These are phyloP conservation scores for Lithobius niger DNA, from an alignment of 1,140 invertebrate species.

Conservation along the genomic window DNA sequence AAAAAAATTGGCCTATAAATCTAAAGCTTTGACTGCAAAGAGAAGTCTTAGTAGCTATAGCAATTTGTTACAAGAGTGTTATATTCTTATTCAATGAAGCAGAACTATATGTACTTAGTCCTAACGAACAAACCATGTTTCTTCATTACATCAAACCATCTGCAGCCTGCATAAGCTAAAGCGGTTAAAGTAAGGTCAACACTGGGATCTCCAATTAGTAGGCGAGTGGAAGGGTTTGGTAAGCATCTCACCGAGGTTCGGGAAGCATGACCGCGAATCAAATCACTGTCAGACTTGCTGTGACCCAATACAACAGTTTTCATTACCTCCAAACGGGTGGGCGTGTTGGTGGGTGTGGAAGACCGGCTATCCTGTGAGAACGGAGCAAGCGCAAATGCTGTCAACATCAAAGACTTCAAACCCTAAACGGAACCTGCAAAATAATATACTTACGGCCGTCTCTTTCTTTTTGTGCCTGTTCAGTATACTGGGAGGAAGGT, in stretches of 20 bases:
- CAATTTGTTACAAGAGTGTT: too few relatives aligned
- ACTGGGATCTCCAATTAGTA: too few relatives aligned
- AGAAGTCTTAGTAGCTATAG: too few relatives aligned
- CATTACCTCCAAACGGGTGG: neutral
- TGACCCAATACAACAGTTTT: neutral
- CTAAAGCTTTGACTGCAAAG: too few relatives aligned
- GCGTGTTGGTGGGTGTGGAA: constrained; percentile 2
- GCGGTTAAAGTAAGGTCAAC: too few relatives aligned
- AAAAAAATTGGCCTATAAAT: too few relatives aligned
- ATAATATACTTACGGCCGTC: neutral
- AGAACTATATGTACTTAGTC: too few relatives aligned
- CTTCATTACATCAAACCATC: too few relatives aligned
- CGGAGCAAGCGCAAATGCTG: neutral
- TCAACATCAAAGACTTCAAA: neutral
- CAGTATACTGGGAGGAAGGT: neutral
- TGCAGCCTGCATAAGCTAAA: too few relatives aligned
- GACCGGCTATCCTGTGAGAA: constrained; percentile 3
- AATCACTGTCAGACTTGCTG: constrained; percentile 6
- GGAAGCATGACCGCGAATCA: neutral
- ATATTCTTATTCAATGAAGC: too few relatives aligned
- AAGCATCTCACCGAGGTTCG: neutral
- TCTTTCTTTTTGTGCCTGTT: constrained; percentile 4
- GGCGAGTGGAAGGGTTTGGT: too few relatives aligned
- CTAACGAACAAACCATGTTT: too few relatives aligned
- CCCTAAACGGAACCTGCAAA: neutral